Percentiles rank a stretch among this genome's conserved stretches.
These are phyloP conservation scores for Poeciliopsis turrubarensis DNA, from an alignment of 2,113 vertebrate species.

Conservation along the genomic window DNA sequence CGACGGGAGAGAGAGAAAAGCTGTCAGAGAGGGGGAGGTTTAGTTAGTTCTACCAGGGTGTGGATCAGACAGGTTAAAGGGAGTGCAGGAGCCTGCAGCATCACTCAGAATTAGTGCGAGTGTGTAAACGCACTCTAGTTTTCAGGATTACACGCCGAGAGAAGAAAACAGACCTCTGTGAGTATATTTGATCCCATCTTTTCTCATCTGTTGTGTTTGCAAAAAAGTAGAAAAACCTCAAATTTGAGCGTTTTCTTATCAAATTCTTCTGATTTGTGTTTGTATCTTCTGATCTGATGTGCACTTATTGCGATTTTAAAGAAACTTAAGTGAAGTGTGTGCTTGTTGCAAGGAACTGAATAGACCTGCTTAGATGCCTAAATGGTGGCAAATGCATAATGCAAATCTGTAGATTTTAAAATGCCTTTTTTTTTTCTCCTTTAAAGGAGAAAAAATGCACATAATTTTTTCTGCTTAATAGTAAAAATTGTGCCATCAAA, in stretches of 20 bases:
- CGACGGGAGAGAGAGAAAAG: constrained; percentile 26
- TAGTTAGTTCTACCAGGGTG: constrained; percentile 63
- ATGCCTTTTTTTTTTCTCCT: too few species aligned
- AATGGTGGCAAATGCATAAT: not conserved
- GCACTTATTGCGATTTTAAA: not conserved
- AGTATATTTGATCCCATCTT: constrained; percentile 47
- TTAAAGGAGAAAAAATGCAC: too few species aligned
- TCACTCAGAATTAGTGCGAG: constrained; percentile 39
- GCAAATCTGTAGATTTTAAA: not conserved
- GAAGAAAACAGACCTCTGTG: constrained; percentile 43
- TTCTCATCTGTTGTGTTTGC: constrained; percentile 4
- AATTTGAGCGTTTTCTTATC: constrained; percentile 2
- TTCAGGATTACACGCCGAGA: constrained; percentile 31
- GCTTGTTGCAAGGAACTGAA: not conserved
- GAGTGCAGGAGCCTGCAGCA: constrained; percentile 36
- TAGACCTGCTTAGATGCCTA: too few species aligned
- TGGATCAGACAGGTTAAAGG: constrained; percentile 68
- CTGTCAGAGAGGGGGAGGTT: constrained; percentile 61
- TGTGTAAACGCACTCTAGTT: not conserved
- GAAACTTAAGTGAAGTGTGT: not conserved
- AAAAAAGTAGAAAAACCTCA: constrained; percentile 1
- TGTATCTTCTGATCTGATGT: constrained; percentile 6
- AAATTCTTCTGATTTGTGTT: not conserved
- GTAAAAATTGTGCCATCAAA: too few species aligned
- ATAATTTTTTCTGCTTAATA: too few species aligned